Base-by-base conservation (phyloP, 2,888 invertebrate species). In the Pharmacophagus antenor region DNA sequence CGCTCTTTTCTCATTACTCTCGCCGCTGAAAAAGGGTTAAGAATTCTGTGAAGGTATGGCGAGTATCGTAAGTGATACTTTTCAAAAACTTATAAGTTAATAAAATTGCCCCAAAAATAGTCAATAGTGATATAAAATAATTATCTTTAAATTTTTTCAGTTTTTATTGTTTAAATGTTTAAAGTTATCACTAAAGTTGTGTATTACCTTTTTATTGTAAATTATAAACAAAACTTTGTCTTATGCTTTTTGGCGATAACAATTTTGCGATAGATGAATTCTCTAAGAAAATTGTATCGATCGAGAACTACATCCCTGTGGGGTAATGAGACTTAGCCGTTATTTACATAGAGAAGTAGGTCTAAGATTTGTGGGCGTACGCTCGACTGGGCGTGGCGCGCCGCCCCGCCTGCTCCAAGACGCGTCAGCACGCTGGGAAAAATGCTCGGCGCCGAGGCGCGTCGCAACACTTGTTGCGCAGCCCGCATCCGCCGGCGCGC, bases 371-470 rank as follows among this genome's bases (percentile, higher is more conserved):
- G 63, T 74, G 83, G 88, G 88, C 88, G 88, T 85, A 78, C 68
- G 70, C 67, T 55, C 56, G 67, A 67, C 76, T 82, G 82, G 87
- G 87, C 87, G 88, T 76, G 82, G 76, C 80, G 72, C 67, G 65
- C 82, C 88, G 83, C 86, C 85, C 71, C 74, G 74, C 52, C 69
- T 77, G 80, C 81, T 80, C 74, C 79, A 88, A 85, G 87, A 87
- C 80, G 78, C 67, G 66, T 51, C 46, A 41, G 42, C 63, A 63
- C 69, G 71, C 70, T 72, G 68, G 79, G 81, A 85, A 87, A 88
- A 87, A 79, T 77, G 70, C 70, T 62, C 64, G 66, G 49, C 61
- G 54, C 51, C 61, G 65, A 55, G 56, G 37, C 70, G 69, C 62
- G 59, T 61, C 62, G 62, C 61, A 66, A 69, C 77, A 84, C 85